Evolutionary conservation across 2,113 vertebrate species (phyloP).

Genomic region (Eupsittula cactorum): DNA sequence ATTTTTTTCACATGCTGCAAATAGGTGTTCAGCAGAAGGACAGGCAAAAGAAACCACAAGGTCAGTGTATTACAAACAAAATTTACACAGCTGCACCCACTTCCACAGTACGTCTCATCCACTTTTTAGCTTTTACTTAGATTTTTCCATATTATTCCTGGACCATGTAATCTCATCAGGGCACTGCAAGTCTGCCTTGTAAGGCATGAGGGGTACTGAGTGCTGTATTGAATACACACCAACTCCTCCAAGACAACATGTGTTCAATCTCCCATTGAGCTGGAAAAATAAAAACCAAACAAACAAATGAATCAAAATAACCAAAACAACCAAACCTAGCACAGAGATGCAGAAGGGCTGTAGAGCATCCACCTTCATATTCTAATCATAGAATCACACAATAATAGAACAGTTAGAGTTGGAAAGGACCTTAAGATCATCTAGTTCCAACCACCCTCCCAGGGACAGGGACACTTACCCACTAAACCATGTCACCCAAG

Average conservation of each 20-base stretch:
- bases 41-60: not conserved
- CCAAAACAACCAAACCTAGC: not conserved
- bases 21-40: not conserved
- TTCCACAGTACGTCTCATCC: not conserved
- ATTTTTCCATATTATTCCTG: not conserved
- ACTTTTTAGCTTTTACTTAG: not conserved
- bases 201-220: accelerated
- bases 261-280: not conserved
- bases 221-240: not conserved
- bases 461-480: too few relatives aligned
- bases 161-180: not conserved
- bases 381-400: not conserved
- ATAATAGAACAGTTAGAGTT: too few relatives aligned
- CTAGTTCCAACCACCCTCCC: too few relatives aligned
- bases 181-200: not conserved
- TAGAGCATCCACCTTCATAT: not conserved
- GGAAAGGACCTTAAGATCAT: too few relatives aligned
- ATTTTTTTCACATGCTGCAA: not conserved
- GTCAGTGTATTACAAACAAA: not conserved
- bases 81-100: not conserved
- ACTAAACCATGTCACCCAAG: too few relatives aligned
- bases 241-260: not conserved
- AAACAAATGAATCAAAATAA: not conserved
- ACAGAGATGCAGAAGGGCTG: not conserved
- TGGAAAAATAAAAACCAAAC: not conserved